A percentile compares a stretch with the other conserved stretches of the same genome.
Conservation (phyloP, 2,113 vertebrate species). For the Callorhinus ursinus region DNA sequence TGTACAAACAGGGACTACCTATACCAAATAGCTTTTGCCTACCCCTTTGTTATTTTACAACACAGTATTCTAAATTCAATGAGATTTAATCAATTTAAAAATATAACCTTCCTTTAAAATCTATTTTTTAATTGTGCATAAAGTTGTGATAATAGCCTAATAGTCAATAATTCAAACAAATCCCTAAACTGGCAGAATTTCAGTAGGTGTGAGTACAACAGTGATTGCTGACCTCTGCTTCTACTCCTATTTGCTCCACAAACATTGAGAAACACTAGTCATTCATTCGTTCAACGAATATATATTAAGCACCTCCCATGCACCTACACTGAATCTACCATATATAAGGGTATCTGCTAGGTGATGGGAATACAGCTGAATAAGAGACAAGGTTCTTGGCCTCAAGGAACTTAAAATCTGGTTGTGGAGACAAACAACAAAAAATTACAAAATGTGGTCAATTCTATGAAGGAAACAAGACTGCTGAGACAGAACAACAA, state of each 20-base stretch:
- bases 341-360: background rate
- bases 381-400: background rate
- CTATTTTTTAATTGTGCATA: background rate
- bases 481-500: background rate
- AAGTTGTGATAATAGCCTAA: background rate
- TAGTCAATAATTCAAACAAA: background rate
- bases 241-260: background rate
- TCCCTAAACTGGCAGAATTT: background rate
- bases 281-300: background rate
- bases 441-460: background rate
- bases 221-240: background rate
- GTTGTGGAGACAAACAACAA: background rate
- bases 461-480: background rate
- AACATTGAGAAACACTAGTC: background rate
- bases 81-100: background rate
- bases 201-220: background rate
- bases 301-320: background rate
- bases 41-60: background rate
- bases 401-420: background rate
- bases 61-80: constrained; percentile 33
- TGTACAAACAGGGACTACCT: background rate
- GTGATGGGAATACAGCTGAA: background rate
- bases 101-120: background rate
- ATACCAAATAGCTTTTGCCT: background rate
- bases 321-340: background rate